Evolutionary conservation across 2,797 vertebrate genomes (phyloP).

Genomic region (Muscicapa comitata): DNA sequence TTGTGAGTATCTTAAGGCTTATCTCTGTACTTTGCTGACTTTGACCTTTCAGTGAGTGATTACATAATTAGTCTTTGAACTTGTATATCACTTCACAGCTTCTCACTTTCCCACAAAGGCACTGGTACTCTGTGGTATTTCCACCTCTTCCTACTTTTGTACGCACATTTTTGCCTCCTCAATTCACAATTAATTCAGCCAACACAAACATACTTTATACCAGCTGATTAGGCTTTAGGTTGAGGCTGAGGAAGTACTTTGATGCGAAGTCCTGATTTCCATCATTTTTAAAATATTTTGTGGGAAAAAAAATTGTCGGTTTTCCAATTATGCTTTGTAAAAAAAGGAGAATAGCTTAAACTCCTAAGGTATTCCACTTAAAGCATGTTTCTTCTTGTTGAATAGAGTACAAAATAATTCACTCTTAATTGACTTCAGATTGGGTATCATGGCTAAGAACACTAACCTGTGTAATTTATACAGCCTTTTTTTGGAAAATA

Average conservation of each 20-base stretch:
- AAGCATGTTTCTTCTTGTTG: background rate
- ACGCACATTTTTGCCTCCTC: conserved; percentile 32
- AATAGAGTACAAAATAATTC: background rate
- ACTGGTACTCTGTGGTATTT: conserved; percentile 53
- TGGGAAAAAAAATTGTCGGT: background rate
- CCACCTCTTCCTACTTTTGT: conserved; percentile 74
- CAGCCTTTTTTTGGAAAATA: background rate
- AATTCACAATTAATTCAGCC: conserved; percentile 20
- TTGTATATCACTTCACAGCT: conserved; percentile 35
- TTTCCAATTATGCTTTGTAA: conserved; percentile 2
- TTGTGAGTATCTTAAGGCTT: conserved; percentile 45
- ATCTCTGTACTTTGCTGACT: conserved; percentile 48
- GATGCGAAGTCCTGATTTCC: conserved; percentile 22
- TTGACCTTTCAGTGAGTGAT: conserved; percentile 66
- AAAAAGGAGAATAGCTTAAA: background rate
- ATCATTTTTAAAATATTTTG: background rate
- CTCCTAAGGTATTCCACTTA: background rate
- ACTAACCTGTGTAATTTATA: background rate
- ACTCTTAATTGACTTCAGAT: background rate
- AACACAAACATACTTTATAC: conserved; percentile 56
- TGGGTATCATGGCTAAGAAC: background rate
- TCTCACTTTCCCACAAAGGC: conserved; percentile 61
- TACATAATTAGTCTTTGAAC: conserved; percentile 61
- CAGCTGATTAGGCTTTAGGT: conserved; percentile 47
- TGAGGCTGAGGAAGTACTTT: conserved; percentile 34